A percentile compares a stretch with the other conserved stretches of the same genome.
Evolutionary conservation across 2,797 vertebrate species (phyloP).

Genomic region (Schizopygopsis malacanthus): DNA sequence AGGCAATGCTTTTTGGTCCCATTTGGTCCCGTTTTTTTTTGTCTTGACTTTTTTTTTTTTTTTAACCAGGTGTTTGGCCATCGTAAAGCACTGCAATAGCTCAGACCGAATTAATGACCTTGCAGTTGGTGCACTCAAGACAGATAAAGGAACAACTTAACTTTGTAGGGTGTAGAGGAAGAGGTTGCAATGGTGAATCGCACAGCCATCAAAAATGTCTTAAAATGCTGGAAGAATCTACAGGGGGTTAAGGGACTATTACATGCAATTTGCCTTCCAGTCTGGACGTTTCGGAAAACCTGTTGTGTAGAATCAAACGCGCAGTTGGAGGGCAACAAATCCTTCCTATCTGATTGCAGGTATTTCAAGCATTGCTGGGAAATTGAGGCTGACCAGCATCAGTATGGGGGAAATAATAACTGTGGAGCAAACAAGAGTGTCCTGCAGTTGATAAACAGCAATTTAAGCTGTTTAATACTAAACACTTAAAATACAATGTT

Average conservation of each 20-base stretch:
- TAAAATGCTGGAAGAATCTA: slow-evolving; percentile 45
- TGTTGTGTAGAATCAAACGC: slow-evolving; percentile 43
- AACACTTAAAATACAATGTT: neutral
- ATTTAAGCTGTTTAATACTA: neutral
- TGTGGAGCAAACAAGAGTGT: slow-evolving; percentile 13
- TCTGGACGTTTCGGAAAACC: slow-evolving; percentile 30
- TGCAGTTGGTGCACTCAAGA: slow-evolving; percentile 52
- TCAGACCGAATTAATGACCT: slow-evolving; percentile 60
- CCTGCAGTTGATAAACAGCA: neutral
- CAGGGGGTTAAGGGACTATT: slow-evolving; percentile 63
- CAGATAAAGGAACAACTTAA: slow-evolving; percentile 45
- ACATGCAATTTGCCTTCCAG: slow-evolving; percentile 66
- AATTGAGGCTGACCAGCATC: slow-evolving; percentile 14
- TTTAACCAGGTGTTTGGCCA: slow-evolving; percentile 40
- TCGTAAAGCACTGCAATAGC: slow-evolving; percentile 31
- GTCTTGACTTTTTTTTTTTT: neutral
- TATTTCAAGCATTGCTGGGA: neutral
- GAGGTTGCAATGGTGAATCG: slow-evolving; percentile 65
- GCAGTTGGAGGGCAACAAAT: slow-evolving; percentile 26
- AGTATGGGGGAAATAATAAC: neutral
- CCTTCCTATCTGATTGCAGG: slow-evolving; percentile 29
- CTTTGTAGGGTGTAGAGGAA: slow-evolving; percentile 21
- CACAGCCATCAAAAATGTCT: slow-evolving; percentile 62
- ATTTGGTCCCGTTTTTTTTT: neutral
- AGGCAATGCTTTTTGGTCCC: neutral